phyloP scores from a whole-genome alignment of 1,140 invertebrate genomes.

The Samia ricini region DNA sequence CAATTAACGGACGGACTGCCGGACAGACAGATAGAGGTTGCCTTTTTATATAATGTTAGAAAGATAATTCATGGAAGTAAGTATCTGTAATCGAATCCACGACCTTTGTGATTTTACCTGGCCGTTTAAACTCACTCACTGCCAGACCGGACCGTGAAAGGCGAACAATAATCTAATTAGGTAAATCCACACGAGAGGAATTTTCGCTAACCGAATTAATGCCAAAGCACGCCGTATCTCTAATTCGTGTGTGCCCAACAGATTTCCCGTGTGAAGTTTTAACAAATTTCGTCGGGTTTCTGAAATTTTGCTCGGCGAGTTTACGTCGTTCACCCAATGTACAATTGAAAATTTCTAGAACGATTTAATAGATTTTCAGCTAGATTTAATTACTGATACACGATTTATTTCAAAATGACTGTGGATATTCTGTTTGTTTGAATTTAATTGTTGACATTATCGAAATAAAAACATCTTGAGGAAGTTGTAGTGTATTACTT shows the following conservation, averaged over 20 bases:
- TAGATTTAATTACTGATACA: neutral
- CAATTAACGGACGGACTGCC: too few species aligned
- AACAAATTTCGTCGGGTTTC: neutral
- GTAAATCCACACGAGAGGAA: neutral
- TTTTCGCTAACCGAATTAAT: slow-evolving; percentile 9
- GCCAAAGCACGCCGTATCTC: slow-evolving; percentile 2
- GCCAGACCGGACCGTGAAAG: neutral
- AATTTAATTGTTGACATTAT: too few species aligned
- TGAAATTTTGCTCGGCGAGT: neutral
- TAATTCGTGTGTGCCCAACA: slow-evolving; percentile 5
- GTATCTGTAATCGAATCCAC: too few species aligned
- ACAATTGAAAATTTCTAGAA: neutral
- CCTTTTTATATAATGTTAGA: too few species aligned
- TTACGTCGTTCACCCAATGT: neutral
- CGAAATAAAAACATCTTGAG: too few species aligned
- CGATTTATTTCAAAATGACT: neutral
- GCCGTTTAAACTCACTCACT: neutral
- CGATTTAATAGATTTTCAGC: neutral
- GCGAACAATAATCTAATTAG: slow-evolving; percentile 4
- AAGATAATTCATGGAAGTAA: neutral
- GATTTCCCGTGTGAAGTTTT: neutral
- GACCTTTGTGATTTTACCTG: neutral
- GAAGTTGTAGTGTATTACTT: too few species aligned
- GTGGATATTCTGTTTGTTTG: too few species aligned
- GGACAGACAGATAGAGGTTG: too few species aligned